phyloP scores from a whole-genome alignment of 2,113 vertebrate species.

The Centrocercus urophasianus region DNA sequence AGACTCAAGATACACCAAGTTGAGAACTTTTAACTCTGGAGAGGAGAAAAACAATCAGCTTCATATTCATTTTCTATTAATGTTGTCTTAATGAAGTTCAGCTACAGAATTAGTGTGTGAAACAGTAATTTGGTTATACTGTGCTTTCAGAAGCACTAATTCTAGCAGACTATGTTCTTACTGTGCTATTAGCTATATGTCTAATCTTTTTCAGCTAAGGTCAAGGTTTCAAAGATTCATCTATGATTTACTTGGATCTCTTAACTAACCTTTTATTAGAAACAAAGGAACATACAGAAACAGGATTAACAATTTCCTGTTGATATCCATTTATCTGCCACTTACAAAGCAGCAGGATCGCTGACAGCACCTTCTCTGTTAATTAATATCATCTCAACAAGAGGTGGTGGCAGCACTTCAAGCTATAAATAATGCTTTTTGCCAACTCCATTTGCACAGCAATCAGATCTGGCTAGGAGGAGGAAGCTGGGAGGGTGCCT shows the following conservation, averaged over 20 bases:
- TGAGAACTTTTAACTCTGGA: background rate
- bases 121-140: background rate
- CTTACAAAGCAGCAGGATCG: background rate
- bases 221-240: background rate
- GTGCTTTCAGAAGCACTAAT: background rate
- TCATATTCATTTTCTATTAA: background rate
- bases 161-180: background rate
- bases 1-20: background rate
- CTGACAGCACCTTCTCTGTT: background rate
- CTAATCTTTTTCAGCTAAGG: background rate
- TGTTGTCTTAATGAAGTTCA: slow-evolving; percentile 6
- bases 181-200: background rate
- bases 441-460: background rate
- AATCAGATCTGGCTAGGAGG: background rate
- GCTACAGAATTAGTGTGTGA: background rate
- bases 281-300: background rate
- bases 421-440: slow-evolving; percentile 44
- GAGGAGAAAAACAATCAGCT: background rate
- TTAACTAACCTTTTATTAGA: background rate
- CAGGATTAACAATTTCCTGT: background rate
- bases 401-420: background rate
- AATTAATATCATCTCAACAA: slow-evolving; percentile 34
- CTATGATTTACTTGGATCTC: background rate
- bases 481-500: background rate
- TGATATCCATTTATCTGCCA: slow-evolving; percentile 19